Percentiles rank a stretch among this genome's conserved stretches.
Conservation (phyloP, 2,113 vertebrate genomes). For the Riparia riparia region DNA sequence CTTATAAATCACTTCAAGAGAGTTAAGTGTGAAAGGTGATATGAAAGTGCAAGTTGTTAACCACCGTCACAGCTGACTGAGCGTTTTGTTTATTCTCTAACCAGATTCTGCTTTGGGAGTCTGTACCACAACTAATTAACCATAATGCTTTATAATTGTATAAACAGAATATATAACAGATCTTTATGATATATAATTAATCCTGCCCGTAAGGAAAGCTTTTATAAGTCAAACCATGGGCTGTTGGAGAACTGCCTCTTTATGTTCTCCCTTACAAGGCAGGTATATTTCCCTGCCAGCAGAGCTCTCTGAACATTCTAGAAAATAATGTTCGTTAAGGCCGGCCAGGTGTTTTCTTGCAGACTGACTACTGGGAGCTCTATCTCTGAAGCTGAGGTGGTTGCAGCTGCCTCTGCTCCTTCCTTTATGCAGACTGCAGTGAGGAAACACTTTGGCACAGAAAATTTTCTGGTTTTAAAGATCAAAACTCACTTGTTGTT, state of each 20-base stretch:
- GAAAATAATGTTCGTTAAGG: neutral
- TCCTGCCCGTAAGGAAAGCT: slow-evolving; percentile 61
- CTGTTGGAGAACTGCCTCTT: slow-evolving; percentile 17
- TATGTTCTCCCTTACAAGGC: neutral
- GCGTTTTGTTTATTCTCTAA: slow-evolving; percentile 27
- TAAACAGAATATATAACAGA: slow-evolving; percentile 56
- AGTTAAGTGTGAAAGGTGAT: slow-evolving; percentile 11
- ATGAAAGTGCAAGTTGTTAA: slow-evolving; percentile 35
- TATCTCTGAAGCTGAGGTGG: neutral
- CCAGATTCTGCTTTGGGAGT: slow-evolving; percentile 35
- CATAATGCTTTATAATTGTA: slow-evolving; percentile 57
- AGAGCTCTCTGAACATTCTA: slow-evolving; percentile 9
- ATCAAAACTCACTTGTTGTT: neutral
- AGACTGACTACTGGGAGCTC: neutral
- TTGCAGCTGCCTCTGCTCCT: slow-evolving; percentile 3
- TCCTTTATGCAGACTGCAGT: neutral
- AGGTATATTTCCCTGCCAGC: neutral
- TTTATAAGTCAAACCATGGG: slow-evolving; percentile 29
- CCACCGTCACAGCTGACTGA: neutral
- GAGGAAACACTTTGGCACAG: neutral
- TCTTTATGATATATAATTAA: slow-evolving; percentile 49
- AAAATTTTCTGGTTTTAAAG: neutral
- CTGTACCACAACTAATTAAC: slow-evolving; percentile 63
- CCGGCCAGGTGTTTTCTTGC: neutral
- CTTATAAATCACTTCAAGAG: slow-evolving; percentile 10